Percentiles rank a stretch among this genome's conserved stretches.
These are phyloP conservation scores for Xenentodon cancila DNA, from an alignment of 2,797 vertebrate species.

Conservation along the genomic window DNA sequence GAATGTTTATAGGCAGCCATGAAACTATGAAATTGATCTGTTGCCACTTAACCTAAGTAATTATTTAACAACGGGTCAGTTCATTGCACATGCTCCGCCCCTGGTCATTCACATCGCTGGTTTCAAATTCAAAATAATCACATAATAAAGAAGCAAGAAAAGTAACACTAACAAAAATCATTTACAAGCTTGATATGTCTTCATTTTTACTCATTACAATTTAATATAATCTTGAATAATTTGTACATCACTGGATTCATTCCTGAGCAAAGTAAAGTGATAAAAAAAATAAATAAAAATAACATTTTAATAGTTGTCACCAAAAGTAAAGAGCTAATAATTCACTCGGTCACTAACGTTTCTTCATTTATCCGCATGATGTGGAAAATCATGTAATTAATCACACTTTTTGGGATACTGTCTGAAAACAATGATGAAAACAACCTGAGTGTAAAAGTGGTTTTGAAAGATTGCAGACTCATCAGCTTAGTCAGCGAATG, in stretches of 20 bases:
- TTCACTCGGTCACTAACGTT: neutral
- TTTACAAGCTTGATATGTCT: neutral
- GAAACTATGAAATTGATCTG: too few relatives aligned
- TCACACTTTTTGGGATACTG: neutral
- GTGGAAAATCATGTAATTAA: neutral
- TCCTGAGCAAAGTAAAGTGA: neutral
- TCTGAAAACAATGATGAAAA: too few relatives aligned
- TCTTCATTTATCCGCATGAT: neutral
- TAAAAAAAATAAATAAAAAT: too few relatives aligned
- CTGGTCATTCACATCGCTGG: too few relatives aligned
- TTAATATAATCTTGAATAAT: neutral
- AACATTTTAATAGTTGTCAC: neutral
- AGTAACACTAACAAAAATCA: neutral
- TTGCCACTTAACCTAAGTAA: too few relatives aligned
- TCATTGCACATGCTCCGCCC: too few relatives aligned
- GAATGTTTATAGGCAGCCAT: too few relatives aligned
- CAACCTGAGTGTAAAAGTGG: too few relatives aligned
- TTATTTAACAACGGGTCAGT: too few relatives aligned
- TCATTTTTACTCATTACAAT: neutral
- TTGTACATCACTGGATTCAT: neutral
- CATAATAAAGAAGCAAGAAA: neutral
- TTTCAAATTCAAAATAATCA: too few relatives aligned
- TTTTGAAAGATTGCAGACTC: too few relatives aligned
- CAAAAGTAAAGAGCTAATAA: neutral
- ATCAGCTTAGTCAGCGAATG: too few relatives aligned